These are phyloP conservation scores for Phyllotis vaccarum DNA, from an alignment of 2,797 vertebrate species.

Conservation along the genomic window DNA sequence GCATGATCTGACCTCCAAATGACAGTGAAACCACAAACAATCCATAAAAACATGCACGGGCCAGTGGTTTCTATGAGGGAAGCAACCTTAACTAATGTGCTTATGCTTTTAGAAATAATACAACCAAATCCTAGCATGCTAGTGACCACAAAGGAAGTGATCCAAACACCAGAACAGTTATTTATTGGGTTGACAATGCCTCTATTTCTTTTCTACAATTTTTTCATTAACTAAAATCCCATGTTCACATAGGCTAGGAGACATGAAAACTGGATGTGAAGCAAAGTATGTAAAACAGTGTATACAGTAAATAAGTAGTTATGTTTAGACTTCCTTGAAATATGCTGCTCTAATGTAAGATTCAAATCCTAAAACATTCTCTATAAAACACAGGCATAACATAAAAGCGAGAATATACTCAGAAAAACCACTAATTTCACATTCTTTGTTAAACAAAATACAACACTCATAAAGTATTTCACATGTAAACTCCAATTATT, in stretches of 20 bases:
- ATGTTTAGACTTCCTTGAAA: constrained; percentile 27
- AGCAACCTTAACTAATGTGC: neutral
- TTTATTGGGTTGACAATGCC: neutral
- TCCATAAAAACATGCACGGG: neutral
- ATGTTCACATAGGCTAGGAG: neutral
- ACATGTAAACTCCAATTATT: constrained; percentile 24
- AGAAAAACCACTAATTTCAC: neutral
- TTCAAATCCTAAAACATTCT: constrained; percentile 46
- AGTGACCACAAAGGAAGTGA: neutral
- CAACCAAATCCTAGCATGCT: neutral
- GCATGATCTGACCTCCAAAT: constrained; percentile 38
- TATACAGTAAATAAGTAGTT: constrained; percentile 11
- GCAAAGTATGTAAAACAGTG: neutral
- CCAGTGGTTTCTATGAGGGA: neutral
- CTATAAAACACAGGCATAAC: neutral
- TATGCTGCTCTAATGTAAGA: neutral
- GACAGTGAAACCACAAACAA: constrained; percentile 49
- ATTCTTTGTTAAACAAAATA: constrained; percentile 18
- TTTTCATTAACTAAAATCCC: constrained; percentile 46
- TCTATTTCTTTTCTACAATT: constrained; percentile 23
- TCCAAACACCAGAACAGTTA: neutral
- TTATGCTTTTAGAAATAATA: constrained; percentile 2
- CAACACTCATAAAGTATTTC: constrained; percentile 16
- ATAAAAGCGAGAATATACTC: neutral
- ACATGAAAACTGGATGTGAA: neutral